These are phyloP conservation scores for Urocynchramus pylzowi DNA, from an alignment of 2,113 vertebrate genomes.

Conservation along the genomic window DNA sequence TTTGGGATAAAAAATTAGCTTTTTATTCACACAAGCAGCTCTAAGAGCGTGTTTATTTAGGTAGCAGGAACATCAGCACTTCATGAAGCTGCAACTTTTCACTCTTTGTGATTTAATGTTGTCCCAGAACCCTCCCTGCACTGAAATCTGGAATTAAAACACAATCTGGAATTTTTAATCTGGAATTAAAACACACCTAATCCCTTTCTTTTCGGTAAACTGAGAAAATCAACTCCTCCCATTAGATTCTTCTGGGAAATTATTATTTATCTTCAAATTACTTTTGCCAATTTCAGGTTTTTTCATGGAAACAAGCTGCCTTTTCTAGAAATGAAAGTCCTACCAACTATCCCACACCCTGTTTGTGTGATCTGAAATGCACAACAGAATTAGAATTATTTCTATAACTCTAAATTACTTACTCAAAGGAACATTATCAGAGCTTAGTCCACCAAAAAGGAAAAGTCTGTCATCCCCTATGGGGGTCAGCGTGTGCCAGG, in stretches of 20 bases:
- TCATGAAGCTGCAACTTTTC: neutral
- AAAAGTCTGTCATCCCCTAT: constrained; percentile 85
- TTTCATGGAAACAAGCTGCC: neutral
- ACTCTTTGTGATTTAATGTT: neutral
- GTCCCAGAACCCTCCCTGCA: neutral
- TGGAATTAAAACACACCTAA: neutral
- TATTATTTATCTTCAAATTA: neutral
- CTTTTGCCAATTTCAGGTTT: neutral
- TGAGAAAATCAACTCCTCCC: neutral
- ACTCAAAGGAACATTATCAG: constrained; percentile 91
- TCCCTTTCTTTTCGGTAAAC: neutral
- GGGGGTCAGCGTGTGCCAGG: constrained; percentile 90
- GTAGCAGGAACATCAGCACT: neutral
- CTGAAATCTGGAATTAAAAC: neutral
- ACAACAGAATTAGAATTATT: accelerated
- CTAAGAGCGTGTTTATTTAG: neutral
- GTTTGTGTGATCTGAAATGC: neutral
- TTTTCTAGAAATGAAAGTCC: neutral
- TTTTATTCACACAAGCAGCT: neutral
- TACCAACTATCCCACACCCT: accelerated
- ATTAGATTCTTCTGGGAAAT: neutral
- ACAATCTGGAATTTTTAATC: too few species aligned
- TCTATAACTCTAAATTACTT: constrained; percentile 7
- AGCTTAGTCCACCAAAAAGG: constrained; percentile 89
- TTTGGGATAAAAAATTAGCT: neutral